phyloP scores from a whole-genome alignment of 2,797 vertebrate genomes.

The Hemibagrus guttatus region DNA sequence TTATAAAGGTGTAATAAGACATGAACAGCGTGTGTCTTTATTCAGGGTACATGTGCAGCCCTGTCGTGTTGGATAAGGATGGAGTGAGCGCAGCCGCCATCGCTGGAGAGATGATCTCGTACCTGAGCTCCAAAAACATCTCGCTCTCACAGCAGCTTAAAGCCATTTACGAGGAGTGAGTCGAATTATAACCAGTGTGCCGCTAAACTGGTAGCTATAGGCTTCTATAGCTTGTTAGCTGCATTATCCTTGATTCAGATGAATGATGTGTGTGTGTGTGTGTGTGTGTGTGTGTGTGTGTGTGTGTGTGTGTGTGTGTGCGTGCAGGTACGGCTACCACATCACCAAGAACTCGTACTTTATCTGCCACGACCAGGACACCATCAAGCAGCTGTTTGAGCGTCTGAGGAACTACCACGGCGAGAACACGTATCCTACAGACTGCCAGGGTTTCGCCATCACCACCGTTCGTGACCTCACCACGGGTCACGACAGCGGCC shows the following conservation, averaged over 20 bases:
- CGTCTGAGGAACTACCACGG: slow-evolving; percentile 84
- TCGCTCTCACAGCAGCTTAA: slow-evolving; percentile 87
- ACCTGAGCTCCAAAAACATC: slow-evolving; percentile 81
- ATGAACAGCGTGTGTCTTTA: background rate
- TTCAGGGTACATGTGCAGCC: slow-evolving; percentile 94
- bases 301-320: no score
- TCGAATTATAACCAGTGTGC: no score
- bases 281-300: background rate
- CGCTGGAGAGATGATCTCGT: slow-evolving; percentile 87
- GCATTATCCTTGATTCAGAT: background rate
- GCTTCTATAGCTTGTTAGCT: background rate
- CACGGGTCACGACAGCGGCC: slow-evolving; percentile 90
- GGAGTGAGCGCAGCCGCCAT: slow-evolving; percentile 95
- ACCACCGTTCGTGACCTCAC: slow-evolving; percentile 88
- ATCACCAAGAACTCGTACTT: slow-evolving; percentile 95
- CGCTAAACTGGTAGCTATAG: background rate
- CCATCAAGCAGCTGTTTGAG: slow-evolving; percentile 85
- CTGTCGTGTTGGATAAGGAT: slow-evolving; percentile 95
- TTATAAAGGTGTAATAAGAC: background rate
- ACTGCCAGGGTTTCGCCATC: slow-evolving; percentile 85
- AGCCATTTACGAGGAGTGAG: slow-evolving; percentile 90
- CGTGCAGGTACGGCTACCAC: slow-evolving; percentile 91
- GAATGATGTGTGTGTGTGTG: background rate
- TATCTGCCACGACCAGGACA: slow-evolving; percentile 89
- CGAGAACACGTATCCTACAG: slow-evolving; percentile 83